Evolutionary conservation across 2,888 invertebrate species (phyloP).

Genomic region (Cybosia mesomella): DNA sequence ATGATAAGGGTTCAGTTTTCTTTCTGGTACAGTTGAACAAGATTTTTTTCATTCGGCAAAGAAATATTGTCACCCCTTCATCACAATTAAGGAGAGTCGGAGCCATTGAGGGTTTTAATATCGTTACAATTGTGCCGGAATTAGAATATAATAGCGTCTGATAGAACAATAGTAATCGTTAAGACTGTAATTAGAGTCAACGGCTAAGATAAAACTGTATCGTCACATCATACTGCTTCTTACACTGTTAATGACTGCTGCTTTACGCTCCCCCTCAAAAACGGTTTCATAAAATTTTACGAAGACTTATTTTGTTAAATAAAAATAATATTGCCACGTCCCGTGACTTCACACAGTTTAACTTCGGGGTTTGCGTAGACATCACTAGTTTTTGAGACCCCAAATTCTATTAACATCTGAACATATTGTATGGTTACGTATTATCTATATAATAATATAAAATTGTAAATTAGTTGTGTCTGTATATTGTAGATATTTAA

Average conservation of each 20-base stretch:
- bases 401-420: conserved; percentile 44
- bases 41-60: conserved; percentile 13
- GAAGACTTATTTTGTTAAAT: conserved; percentile 77
- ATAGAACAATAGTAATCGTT: conserved; percentile 65
- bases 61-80: conserved; percentile 9
- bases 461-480: no score
- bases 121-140: conserved; percentile 36
- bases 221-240: conserved; percentile 53
- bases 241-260: conserved; percentile 69
- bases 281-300: conserved; percentile 79
- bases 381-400: conserved; percentile 52
- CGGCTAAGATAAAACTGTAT: conserved; percentile 61
- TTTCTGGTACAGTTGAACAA: conserved; percentile 15
- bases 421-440: no score
- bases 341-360: conserved; percentile 57
- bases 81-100: conserved; percentile 21
- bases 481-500: no score
- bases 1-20: conserved; percentile 15
- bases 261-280: conserved; percentile 63
- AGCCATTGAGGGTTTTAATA: conserved; percentile 41
- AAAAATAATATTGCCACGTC: conserved; percentile 65
- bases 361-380: conserved; percentile 60
- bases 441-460: no score
- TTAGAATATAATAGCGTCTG: conserved; percentile 57
- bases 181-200: conserved; percentile 75